These are phyloP conservation scores for Plusia festucae DNA, from an alignment of 2,888 invertebrate species.

Conservation along the genomic window DNA sequence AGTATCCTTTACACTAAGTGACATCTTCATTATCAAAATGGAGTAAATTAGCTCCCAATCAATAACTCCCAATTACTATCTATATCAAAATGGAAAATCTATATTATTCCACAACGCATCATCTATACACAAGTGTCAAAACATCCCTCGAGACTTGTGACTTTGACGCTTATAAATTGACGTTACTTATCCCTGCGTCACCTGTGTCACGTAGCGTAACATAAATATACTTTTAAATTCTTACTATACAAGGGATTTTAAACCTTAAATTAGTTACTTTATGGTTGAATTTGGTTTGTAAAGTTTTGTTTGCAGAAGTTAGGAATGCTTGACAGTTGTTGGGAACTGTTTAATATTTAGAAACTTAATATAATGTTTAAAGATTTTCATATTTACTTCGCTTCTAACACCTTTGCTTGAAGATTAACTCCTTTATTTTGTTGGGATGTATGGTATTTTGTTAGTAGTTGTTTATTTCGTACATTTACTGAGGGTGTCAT, in stretches of 20 bases:
- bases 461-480: background rate
- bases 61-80: too few relatives aligned
- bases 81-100: constrained; percentile 24
- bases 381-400: constrained; percentile 42
- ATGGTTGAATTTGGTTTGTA: constrained; percentile 13
- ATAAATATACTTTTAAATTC: constrained; percentile 51
- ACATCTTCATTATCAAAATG: too few relatives aligned
- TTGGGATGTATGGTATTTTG: background rate
- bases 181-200: constrained; percentile 71
- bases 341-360: constrained; percentile 36
- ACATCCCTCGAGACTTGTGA: constrained; percentile 53
- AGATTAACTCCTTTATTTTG: background rate
- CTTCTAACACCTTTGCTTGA: background rate
- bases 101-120: constrained; percentile 42
- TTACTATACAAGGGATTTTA: constrained; percentile 12
- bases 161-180: constrained; percentile 79
- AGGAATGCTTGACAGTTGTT: constrained; percentile 34
- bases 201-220: constrained; percentile 60
- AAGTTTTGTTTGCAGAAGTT: constrained; percentile 27
- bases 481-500: too few relatives aligned
- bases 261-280: rapidly evolving
- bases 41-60: too few relatives aligned
- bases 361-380: constrained; percentile 40
- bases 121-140: constrained; percentile 45
- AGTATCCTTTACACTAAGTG: too few relatives aligned